Conservation (phyloP, 1,140 invertebrate species). For the Periplaneta americana region DNA sequence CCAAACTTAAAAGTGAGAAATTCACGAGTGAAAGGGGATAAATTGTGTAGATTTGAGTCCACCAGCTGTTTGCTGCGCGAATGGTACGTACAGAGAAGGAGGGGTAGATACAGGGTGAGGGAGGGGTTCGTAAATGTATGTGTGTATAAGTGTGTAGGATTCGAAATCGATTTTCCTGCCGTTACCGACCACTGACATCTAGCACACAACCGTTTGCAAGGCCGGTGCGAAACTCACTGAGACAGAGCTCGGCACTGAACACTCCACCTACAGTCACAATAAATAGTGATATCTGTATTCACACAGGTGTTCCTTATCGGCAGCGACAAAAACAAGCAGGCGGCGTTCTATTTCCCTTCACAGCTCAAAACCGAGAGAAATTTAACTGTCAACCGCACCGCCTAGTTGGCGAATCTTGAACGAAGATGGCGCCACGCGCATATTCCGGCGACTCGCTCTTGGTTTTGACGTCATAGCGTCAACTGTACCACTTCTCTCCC, state of each 20-base stretch:
- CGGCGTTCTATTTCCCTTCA: not conserved
- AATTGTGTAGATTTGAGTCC: not conserved
- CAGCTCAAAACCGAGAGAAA: not conserved
- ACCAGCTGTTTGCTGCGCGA: not conserved
- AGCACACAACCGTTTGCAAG: not conserved
- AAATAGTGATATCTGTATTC: not conserved
- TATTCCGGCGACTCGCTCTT: not conserved
- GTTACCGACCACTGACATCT: not conserved
- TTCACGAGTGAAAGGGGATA: not conserved
- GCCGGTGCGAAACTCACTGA: not conserved
- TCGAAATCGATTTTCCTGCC: not conserved
- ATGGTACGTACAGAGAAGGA: not conserved
- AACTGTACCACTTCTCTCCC: not conserved
- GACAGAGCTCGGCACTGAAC: too few relatives aligned
- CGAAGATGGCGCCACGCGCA: not conserved
- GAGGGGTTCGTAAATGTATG: not conserved
- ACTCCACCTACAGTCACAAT: too few relatives aligned
- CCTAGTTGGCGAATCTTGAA: not conserved
- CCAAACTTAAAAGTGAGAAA: not conserved
- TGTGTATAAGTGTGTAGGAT: not conserved
- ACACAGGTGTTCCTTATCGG: not conserved
- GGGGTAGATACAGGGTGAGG: not conserved
- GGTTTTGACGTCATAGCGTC: not conserved
- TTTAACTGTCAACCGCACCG: not conserved
- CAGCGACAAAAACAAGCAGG: not conserved